Conservation (phyloP, 2,797 vertebrate genomes). For the Danio aesculapii region DNA sequence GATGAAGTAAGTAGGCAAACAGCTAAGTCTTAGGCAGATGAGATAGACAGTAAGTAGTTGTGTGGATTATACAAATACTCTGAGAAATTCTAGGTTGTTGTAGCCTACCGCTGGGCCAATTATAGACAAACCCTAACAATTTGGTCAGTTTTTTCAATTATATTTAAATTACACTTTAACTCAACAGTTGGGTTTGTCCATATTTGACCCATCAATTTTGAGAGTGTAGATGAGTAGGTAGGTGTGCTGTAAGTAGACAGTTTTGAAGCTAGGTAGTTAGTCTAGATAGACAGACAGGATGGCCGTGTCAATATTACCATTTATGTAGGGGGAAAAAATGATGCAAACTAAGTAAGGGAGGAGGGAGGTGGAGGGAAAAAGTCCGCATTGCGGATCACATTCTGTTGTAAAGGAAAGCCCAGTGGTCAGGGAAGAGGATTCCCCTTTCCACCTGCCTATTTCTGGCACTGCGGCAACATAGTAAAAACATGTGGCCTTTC, state of each 20-base stretch:
- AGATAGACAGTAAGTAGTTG: no score
- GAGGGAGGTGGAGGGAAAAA: not conserved
- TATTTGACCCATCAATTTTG: no score
- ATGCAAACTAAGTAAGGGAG: not conserved
- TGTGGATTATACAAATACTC: no score
- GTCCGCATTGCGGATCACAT: constrained; percentile 54
- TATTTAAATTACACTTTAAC: no score
- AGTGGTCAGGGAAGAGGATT: constrained; percentile 58
- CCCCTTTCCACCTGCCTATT: constrained; percentile 59
- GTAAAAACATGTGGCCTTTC: constrained; percentile 58
- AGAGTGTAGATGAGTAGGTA: no score
- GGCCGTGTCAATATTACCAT: not conserved
- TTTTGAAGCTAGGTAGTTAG: no score
- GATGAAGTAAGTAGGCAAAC: not conserved
- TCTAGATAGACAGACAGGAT: not conserved
- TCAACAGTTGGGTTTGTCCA: no score
- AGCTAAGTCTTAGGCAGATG: not conserved
- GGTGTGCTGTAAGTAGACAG: no score
- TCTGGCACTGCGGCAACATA: constrained; percentile 46
- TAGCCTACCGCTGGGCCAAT: no score
- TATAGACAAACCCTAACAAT: no score
- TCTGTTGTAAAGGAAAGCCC: constrained; percentile 58
- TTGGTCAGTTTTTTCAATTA: no score
- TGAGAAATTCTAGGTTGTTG: no score
- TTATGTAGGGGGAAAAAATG: not conserved